Conservation (phyloP, 1,140 invertebrate species). For the Papilio dardanus region DNA sequence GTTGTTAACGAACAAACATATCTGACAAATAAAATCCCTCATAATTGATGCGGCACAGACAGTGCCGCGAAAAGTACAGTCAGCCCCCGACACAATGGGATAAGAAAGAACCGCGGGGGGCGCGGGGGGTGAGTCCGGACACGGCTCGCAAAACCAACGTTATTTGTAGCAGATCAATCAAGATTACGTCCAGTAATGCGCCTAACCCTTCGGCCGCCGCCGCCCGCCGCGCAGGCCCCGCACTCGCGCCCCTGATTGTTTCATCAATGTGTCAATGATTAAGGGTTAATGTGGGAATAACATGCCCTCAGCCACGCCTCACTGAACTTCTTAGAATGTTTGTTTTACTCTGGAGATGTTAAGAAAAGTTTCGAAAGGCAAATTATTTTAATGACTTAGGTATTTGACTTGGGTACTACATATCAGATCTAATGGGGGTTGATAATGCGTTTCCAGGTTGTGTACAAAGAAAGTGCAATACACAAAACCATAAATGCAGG, state of each 20-base stretch:
- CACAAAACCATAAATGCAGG: background rate
- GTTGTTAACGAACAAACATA: background rate
- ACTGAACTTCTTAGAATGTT: background rate
- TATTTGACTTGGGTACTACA: too few relatives aligned
- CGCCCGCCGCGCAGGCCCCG: background rate
- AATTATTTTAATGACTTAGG: background rate
- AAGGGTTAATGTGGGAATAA: constrained; percentile 52
- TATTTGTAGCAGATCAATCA: constrained; percentile 79
- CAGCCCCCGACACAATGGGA: constrained; percentile 47
- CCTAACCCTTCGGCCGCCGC: constrained; percentile 57
- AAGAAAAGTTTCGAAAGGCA: background rate
- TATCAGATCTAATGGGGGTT: background rate
- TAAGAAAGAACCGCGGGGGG: constrained; percentile 47
- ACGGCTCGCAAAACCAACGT: constrained; percentile 57
- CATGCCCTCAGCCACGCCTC: background rate
- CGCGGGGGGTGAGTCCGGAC: constrained; percentile 59
- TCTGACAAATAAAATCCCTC: background rate
- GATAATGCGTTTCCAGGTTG: background rate
- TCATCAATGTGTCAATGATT: constrained; percentile 72
- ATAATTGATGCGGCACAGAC: constrained; percentile 26
- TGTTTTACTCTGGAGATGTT: background rate
- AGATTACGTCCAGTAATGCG: constrained; percentile 70
- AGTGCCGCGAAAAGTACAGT: constrained; percentile 51
- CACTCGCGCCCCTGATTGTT: constrained; percentile 62
- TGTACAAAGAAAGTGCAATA: background rate